Conservation (phyloP, 2,888 invertebrate genomes). For the Resseliella maxima region DNA sequence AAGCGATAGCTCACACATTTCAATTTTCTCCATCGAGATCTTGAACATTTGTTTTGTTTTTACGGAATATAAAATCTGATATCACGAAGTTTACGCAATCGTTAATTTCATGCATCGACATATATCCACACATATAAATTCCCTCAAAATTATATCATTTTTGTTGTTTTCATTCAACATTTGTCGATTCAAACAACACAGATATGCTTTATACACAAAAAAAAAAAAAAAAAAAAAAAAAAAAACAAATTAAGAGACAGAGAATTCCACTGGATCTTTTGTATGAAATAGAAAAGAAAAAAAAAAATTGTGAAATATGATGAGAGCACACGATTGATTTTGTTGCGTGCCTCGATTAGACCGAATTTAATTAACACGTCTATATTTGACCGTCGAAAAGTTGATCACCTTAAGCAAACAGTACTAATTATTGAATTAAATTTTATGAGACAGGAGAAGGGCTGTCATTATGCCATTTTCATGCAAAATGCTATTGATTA, state of each 20-base stretch:
- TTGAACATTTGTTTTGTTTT: not conserved
- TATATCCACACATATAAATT: not conserved
- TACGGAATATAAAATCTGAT: not conserved
- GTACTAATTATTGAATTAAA: not conserved
- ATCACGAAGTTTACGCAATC: not conserved
- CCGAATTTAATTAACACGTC: not conserved
- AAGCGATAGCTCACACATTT: not conserved
- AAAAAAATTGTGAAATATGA: not conserved
- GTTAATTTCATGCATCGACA: not conserved
- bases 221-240: too few species aligned
- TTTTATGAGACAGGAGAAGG: not conserved
- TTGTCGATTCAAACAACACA: not conserved
- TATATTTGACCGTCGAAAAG: not conserved
- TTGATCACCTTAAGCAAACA: not conserved
- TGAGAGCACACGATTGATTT: not conserved
- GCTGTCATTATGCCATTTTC: not conserved
- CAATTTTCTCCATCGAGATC: not conserved
- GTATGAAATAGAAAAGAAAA: not conserved
- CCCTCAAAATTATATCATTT: slow-evolving; percentile 33
- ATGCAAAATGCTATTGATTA: not conserved
- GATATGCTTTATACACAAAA: too few species aligned
- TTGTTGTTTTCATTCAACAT: not conserved
- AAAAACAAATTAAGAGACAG: too few species aligned
- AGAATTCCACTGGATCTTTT: not conserved
- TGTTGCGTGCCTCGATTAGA: not conserved